Percentiles rank a stretch among this genome's conserved stretches.
Conservation (phyloP, 2,113 vertebrate species). For the Ophthalmolycus amberensis region DNA sequence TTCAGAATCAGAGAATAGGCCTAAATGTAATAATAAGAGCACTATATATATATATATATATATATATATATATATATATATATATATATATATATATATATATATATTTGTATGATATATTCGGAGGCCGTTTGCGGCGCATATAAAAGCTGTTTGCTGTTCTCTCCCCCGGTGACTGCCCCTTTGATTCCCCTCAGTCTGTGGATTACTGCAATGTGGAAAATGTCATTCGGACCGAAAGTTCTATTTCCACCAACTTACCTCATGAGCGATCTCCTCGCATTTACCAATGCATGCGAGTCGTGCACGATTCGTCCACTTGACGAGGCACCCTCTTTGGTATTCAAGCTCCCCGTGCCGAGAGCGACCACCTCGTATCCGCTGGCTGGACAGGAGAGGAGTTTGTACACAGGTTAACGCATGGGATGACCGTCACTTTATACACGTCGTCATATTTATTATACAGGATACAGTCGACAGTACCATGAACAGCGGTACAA, state of each 20-base stretch:
- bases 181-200: no score
- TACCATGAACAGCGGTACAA: neutral
- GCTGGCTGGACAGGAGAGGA: conserved; percentile 51
- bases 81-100: no score
- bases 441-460: neutral
- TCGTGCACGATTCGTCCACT: conserved; percentile 90
- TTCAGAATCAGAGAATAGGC: no score
- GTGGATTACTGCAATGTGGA: no score
- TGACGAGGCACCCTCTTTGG: conserved; percentile 75
- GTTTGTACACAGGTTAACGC: neutral
- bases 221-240: no score
- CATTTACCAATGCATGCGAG: conserved; percentile 90
- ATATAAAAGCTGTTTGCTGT: no score
- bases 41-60: no score
- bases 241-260: conserved; percentile 52
- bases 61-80: no score
- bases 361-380: conserved; percentile 89
- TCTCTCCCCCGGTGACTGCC: no score
- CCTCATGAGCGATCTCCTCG: conserved; percentile 93
- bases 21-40: no score
- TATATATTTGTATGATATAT: no score
- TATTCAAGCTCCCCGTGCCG: conserved; percentile 91
- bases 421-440: neutral
- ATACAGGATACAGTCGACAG: neutral
- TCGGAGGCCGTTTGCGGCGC: no score